Percentiles rank a stretch among this genome's conserved stretches.
Evolutionary conservation across 2,797 vertebrate genomes (phyloP).

Genomic region (Garrulus glandarius): DNA sequence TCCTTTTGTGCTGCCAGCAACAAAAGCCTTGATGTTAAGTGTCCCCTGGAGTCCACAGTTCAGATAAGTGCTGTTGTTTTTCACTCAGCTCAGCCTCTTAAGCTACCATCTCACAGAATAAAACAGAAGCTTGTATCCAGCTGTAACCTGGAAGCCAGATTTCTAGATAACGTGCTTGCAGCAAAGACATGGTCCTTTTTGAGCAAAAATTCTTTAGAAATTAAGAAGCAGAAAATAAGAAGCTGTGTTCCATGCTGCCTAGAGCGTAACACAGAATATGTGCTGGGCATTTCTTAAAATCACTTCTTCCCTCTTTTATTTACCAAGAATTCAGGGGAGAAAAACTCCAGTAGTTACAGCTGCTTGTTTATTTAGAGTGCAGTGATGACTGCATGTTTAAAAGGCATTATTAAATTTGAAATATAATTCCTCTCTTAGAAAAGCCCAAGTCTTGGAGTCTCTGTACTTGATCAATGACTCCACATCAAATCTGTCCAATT

Average conservation of each 20-base stretch:
- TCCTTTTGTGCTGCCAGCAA: constrained; percentile 10
- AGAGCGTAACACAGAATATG: background rate
- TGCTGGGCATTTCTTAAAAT: background rate
- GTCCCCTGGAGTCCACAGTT: background rate
- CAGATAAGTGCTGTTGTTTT: background rate
- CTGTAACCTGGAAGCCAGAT: background rate
- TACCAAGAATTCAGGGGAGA: background rate
- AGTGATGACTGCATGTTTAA: background rate
- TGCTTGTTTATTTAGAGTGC: background rate
- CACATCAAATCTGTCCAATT: background rate
- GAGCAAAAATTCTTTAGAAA: background rate
- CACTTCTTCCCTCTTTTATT: background rate
- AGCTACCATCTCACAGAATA: background rate
- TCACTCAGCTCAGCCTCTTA: background rate
- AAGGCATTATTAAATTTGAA: background rate
- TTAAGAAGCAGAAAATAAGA: background rate
- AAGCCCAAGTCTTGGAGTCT: background rate
- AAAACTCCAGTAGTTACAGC: background rate
- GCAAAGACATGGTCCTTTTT: background rate
- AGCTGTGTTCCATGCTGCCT: background rate
- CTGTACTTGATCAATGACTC: background rate
- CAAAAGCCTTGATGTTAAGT: constrained; percentile 12
- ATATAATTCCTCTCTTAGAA: background rate
- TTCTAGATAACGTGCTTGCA: background rate
- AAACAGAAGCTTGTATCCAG: background rate